Conservation (phyloP, 2,888 invertebrate genomes). For the Caenorhabditis virilis region DNA sequence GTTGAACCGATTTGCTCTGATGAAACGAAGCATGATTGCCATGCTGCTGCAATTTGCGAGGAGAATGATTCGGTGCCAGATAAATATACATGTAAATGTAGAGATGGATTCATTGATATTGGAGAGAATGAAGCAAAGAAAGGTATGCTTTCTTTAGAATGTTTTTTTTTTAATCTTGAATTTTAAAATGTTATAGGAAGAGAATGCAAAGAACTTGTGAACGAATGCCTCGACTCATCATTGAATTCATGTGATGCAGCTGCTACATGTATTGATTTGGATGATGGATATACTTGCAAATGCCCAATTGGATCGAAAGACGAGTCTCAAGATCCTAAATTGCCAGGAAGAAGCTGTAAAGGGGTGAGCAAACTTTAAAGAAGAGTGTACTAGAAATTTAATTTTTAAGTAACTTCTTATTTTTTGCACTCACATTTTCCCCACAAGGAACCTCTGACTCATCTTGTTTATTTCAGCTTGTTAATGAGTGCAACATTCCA, state of each 20-base stretch:
- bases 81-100: conserved; percentile 78
- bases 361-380: conserved; percentile 38
- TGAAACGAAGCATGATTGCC: conserved; percentile 60
- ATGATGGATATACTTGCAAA: conserved; percentile 59
- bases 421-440: too few species aligned
- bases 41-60: conserved; percentile 61
- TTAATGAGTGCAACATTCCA: conserved; percentile 63
- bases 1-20: conserved; percentile 57
- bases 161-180: background rate
- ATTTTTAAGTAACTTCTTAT: too few species aligned
- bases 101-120: conserved; percentile 79
- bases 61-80: conserved; percentile 48
- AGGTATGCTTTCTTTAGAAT: background rate
- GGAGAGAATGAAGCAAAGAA: too few species aligned
- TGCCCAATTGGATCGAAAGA: conserved; percentile 59
- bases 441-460: background rate
- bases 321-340: conserved; percentile 53
- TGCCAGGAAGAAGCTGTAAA: conserved; percentile 57
- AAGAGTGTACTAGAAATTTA: too few species aligned
- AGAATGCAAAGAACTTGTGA: conserved; percentile 54
- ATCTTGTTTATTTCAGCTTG: conserved; percentile 8
- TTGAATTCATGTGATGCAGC: conserved; percentile 60
- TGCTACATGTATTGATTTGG: conserved; percentile 52
- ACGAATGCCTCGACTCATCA: conserved; percentile 57
- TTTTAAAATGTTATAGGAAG: too few species aligned